Evolutionary conservation across 2,113 vertebrate species (phyloP).

Genomic region (Blennius ocellaris): DNA sequence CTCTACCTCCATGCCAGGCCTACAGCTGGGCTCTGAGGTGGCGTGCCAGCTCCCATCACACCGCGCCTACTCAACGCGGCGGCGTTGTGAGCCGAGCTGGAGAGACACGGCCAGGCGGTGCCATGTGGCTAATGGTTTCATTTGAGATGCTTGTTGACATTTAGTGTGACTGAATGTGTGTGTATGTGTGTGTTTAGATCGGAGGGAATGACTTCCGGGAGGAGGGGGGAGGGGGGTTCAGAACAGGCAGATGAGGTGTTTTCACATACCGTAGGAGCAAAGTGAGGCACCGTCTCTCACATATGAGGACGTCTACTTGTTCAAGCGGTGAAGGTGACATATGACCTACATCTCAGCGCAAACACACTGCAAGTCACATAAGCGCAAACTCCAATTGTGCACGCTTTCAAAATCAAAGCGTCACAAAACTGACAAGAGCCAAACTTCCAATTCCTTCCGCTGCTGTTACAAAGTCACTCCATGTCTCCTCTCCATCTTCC

Average conservation of each 20-base stretch:
- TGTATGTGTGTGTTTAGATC: constrained; percentile 15
- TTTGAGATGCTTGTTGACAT: constrained; percentile 45
- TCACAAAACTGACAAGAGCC: neutral
- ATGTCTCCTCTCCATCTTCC: neutral
- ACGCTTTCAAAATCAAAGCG: neutral
- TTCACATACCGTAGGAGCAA: constrained; percentile 40
- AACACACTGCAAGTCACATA: neutral
- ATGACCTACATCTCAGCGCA: constrained; percentile 71
- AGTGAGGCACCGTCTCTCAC: constrained; percentile 12
- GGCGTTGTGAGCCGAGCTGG: neutral
- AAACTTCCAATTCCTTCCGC: neutral
- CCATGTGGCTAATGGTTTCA: constrained; percentile 41
- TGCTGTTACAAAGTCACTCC: neutral
- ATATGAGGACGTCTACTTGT: constrained; percentile 45
- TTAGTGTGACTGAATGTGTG: neutral
- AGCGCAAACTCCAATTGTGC: neutral
- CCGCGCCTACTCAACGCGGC: constrained; percentile 9
- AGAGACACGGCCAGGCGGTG: constrained; percentile 1
- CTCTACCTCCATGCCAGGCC: constrained; percentile 32
- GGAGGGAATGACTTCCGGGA: constrained; percentile 20
- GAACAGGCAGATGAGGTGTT: constrained; percentile 50
- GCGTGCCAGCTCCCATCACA: constrained; percentile 25
- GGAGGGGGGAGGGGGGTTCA: no score
- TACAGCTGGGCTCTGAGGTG: constrained; percentile 40
- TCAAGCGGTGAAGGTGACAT: constrained; percentile 52